Evolutionary conservation across 1,140 invertebrate species (phyloP).

Genomic region (Drosophila lacteicornis): DNA sequence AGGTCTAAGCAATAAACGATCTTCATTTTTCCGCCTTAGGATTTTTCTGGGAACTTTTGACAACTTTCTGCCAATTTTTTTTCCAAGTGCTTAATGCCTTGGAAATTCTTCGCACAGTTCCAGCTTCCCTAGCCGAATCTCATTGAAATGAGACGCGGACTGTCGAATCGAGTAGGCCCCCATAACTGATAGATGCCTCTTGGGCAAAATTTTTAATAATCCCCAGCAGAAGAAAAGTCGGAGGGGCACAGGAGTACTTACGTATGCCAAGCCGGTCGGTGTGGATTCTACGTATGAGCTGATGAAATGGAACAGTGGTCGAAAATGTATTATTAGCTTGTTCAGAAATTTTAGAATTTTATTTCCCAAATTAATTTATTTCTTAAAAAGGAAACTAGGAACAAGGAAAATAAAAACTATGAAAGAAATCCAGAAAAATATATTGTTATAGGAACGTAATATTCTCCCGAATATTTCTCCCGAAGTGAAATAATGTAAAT

Average conservation of each 20-base stretch:
- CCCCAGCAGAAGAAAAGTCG: constrained; percentile 2
- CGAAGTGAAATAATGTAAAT: background rate
- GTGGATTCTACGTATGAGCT: background rate
- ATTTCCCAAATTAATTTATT: background rate
- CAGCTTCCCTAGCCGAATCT: constrained; percentile 39
- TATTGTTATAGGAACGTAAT: no score
- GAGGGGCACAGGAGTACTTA: constrained; percentile 3
- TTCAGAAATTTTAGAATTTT: background rate
- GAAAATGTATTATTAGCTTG: background rate
- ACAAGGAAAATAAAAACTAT: no score
- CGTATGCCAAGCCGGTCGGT: constrained; percentile 5
- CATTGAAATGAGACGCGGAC: constrained; percentile 75
- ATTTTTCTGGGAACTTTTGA: background rate
- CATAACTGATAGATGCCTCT: constrained; percentile 77
- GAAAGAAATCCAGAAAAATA: no score
- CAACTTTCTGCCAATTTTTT: no score
- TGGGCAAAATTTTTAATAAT: constrained; percentile 77
- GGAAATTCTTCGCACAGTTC: constrained; percentile 6
- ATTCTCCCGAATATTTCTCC: no score
- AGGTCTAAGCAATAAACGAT: no score
- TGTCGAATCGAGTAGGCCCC: constrained; percentile 46
- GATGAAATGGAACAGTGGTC: background rate
- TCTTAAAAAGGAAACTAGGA: no score
- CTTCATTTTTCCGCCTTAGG: no score
- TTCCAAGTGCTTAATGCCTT: background rate